Percentiles rank a stretch among this genome's conserved stretches.
Conservation (phyloP, 2,888 invertebrate species). For the Autographa pulchrina region DNA sequence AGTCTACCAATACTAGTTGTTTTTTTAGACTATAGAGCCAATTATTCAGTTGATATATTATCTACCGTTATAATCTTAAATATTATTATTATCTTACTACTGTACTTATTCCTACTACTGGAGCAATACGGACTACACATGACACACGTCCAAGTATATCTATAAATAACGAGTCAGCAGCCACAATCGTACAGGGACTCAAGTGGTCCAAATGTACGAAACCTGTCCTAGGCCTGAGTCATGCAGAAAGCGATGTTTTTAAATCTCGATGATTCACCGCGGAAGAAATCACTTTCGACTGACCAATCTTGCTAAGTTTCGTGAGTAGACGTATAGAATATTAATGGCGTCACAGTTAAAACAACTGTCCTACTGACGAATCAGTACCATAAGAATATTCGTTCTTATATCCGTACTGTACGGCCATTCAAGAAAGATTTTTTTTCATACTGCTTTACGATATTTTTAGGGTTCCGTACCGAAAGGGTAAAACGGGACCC, state of each 20-base stretch:
- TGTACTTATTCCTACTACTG: neutral
- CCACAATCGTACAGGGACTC: constrained; percentile 45
- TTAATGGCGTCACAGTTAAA: constrained; percentile 24
- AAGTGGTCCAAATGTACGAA: constrained; percentile 64
- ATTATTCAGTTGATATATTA: neutral
- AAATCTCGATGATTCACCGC: constrained; percentile 63
- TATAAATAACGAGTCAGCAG: constrained; percentile 53
- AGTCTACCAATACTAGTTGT: neutral
- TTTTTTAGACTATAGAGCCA: neutral
- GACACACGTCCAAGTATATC: constrained; percentile 51
- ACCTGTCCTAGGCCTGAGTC: constrained; percentile 63
- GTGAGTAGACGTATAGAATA: constrained; percentile 45
- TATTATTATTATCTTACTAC: neutral
- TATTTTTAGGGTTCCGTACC: no score
- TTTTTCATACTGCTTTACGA: neutral
- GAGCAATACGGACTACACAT: constrained; percentile 29
- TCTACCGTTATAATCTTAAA: neutral
- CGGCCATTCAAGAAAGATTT: neutral
- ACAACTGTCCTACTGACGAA: neutral
- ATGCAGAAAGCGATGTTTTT: constrained; percentile 62
- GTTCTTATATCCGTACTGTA: neutral
- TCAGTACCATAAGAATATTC: neutral
- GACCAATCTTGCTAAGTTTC: constrained; percentile 40
- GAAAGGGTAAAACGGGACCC: no score
- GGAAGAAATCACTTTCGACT: constrained; percentile 69